Base-by-base conservation (phyloP, 2,888 invertebrate species). In the Euzophera pinguis region DNA sequence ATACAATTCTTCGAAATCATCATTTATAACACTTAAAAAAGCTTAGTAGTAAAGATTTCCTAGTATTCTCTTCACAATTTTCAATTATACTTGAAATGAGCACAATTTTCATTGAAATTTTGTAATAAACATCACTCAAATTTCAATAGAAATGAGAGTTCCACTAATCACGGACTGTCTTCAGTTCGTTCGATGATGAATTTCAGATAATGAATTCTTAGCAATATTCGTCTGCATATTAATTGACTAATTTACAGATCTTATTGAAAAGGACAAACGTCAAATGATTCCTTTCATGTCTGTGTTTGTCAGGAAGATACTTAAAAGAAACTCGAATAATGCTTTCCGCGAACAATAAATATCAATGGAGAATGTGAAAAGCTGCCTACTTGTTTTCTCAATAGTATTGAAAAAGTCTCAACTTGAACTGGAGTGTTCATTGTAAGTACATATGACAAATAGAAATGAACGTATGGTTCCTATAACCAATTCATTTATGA, bases 81-180 rank as follows among this genome's bases (percentile, higher is more conserved):
- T 22, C 22, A 22, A 22, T 22, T 22, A 22, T 3, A 22, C 22
- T 2, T 39, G 10, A 16, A 10, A 16, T 9, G 6, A 9, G 9
- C 16, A 6, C 16, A 39, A 39, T 39, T 14, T 39, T 13, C 39
- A 14, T 39, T 39, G 39, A 9, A 10, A 16, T 16, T 39, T 39
- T 13, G 1, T 39, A 39, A 39, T 16, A 39, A 39, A 16, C 16
- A 34, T 32, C 32, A 16, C 5, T 14, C 64, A 56, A 55, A 67
- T 67, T 65, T 67, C 63, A 64, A 71, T 67, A 52, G 63, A 59
- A 69, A 66, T 60, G 64, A 57, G 61, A 59, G 57, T 62, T 58
- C 59, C 52, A 55, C 61, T 61, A 62, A 66, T 69, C 61, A 59
- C 50, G 52, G 43, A 48, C 54, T 56, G 56, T 58, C 60, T 65